phyloP scores from a whole-genome alignment of 2,113 vertebrate genomes.

The Tetrao urogallus region DNA sequence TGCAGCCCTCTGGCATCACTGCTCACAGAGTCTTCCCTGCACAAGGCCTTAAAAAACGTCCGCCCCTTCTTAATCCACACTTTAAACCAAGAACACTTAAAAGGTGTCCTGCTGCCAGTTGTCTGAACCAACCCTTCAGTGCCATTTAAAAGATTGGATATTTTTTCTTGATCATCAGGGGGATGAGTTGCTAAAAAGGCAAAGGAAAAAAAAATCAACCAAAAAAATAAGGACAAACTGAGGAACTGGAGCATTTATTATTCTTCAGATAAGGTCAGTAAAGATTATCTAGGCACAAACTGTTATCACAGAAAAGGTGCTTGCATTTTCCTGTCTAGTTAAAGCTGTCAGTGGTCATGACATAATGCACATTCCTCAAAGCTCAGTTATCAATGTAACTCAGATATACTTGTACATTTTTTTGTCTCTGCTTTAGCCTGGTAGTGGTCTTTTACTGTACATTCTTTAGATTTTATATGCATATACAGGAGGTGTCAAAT shows the following conservation, averaged over 20 bases:
- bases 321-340: conserved; percentile 32
- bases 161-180: not conserved
- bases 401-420: conserved; percentile 37
- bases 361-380: conserved; percentile 41
- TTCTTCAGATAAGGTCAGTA: conserved; percentile 48
- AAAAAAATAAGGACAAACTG: conserved; percentile 23
- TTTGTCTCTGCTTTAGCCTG: conserved; percentile 23
- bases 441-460: conserved; percentile 18
- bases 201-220: conserved; percentile 8
- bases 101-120: not conserved
- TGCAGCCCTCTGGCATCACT: not conserved
- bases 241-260: conserved; percentile 31
- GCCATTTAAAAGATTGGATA: not conserved
- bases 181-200: conserved; percentile 5
- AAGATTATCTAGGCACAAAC: not conserved
- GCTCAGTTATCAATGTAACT: conserved; percentile 22
- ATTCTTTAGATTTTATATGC: conserved; percentile 47
- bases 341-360: conserved; percentile 47
- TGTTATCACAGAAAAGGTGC: conserved; percentile 36
- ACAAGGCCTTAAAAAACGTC: not conserved
- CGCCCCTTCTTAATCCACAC: not conserved
- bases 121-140: not conserved
- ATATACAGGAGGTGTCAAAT: conserved; percentile 12
- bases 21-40: not conserved
- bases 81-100: not conserved